Conservation (phyloP, 1,140 invertebrate genomes). For the Tetramorium alpestre region DNA sequence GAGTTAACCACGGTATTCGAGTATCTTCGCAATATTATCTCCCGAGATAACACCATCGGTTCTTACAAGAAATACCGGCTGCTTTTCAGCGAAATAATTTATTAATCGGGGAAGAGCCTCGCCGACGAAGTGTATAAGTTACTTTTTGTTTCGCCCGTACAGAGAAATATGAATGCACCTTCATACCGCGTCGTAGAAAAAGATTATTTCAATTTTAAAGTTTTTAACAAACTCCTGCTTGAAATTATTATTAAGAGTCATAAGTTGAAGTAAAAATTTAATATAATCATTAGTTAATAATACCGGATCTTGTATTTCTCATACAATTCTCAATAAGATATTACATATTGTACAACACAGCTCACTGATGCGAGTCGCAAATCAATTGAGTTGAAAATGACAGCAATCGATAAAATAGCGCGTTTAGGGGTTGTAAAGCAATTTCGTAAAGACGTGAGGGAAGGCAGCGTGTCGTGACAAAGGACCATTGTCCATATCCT, state of each 20-base stretch:
- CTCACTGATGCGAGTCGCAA: neutral
- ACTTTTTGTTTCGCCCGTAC: neutral
- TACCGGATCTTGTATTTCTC: neutral
- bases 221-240: neutral
- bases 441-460: conserved; percentile 52
- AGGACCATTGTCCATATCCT: conserved; percentile 56
- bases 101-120: neutral
- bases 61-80: conserved; percentile 28
- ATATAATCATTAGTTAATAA: neutral
- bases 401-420: conserved; percentile 40
- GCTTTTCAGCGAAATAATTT: conserved; percentile 49
- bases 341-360: neutral
- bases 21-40: conserved; percentile 57
- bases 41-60: conserved; percentile 2
- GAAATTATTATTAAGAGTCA: neutral
- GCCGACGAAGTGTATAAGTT: conserved; percentile 1
- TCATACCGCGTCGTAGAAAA: neutral
- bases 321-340: conserved; percentile 19
- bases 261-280: conserved; percentile 14
- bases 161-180: neutral
- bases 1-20: conserved; percentile 46
- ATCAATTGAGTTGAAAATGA: conserved; percentile 50
- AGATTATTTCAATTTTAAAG: neutral
- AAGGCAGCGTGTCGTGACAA: conserved; percentile 54
- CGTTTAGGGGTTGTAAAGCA: conserved; percentile 53